Evolutionary conservation across 1,140 invertebrate species (phyloP).

Genomic region (Caerostris darwini): DNA sequence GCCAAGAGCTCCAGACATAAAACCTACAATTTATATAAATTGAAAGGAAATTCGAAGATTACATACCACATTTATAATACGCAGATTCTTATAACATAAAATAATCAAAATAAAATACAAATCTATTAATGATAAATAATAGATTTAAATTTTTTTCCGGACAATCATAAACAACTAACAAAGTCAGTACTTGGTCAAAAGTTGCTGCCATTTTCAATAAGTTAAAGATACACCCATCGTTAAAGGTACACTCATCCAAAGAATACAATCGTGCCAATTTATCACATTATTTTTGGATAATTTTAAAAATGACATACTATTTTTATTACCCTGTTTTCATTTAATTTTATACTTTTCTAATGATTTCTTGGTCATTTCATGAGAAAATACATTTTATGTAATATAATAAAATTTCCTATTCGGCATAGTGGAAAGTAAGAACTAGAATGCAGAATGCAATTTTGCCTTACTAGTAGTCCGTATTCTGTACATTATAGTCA

Average conservation of each 20-base stretch:
- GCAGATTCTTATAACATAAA: background rate
- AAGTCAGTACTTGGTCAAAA: slow-evolving; percentile 46
- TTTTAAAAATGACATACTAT: no score
- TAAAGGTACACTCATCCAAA: background rate
- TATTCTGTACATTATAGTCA: no score
- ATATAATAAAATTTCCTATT: no score
- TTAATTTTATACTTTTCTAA: no score
- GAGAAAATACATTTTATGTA: no score
- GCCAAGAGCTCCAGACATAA: slow-evolving; percentile 47
- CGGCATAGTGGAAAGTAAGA: no score
- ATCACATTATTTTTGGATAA: background rate
- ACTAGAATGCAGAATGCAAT: no score
- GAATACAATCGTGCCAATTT: background rate
- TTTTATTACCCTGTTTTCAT: no score
- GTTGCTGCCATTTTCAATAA: slow-evolving; percentile 7
- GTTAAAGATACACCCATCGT: background rate
- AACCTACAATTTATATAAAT: background rate
- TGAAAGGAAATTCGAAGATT: background rate
- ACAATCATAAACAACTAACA: slow-evolving; percentile 59
- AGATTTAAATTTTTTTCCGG: slow-evolving; percentile 3
- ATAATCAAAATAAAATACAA: background rate
- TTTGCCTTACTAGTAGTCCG: no score
- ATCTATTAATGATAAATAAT: background rate
- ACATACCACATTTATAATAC: background rate
- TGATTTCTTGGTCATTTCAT: no score